Conservation (phyloP, 1,140 invertebrate genomes). For the Anadara kagoshimensis region DNA sequence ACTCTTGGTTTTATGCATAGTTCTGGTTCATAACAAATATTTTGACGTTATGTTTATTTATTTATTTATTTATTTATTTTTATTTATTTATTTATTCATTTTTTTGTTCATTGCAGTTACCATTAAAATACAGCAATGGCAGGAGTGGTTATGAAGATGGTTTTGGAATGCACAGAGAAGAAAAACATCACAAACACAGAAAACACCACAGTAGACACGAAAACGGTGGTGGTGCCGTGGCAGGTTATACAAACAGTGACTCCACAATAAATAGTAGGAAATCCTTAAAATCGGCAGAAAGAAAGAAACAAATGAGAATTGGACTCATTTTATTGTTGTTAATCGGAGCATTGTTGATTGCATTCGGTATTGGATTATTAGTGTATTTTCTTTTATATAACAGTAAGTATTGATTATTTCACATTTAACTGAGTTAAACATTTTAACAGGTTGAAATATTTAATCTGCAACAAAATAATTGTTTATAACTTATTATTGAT, state of each 20-base stretch:
- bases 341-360: slow-evolving; percentile 40
- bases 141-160: slow-evolving; percentile 5
- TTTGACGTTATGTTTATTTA: too few species aligned
- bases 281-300: slow-evolving; percentile 37
- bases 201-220: slow-evolving; percentile 23
- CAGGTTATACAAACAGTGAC: slow-evolving; percentile 32
- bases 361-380: slow-evolving; percentile 43
- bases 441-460: too few species aligned
- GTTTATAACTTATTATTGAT: too few species aligned
- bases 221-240: slow-evolving; percentile 8
- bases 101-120: too few species aligned
- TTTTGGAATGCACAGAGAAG: slow-evolving; percentile 32
- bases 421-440: too few species aligned
- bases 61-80: too few species aligned
- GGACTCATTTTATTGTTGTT: slow-evolving; percentile 36
- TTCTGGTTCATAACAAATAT: too few species aligned
- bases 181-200: slow-evolving; percentile 31
- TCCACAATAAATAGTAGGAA: slow-evolving; percentile 39
- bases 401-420: slow-evolving; percentile 25
- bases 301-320: slow-evolving; percentile 30
- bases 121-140: too few species aligned
- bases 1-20: too few species aligned
- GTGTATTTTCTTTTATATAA: slow-evolving; percentile 38
- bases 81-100: too few species aligned
- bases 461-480: too few species aligned